Evolutionary conservation across 64 coral and sea anemone species (phyloP).

Genomic region (Actinia tenebrosa): DNA sequence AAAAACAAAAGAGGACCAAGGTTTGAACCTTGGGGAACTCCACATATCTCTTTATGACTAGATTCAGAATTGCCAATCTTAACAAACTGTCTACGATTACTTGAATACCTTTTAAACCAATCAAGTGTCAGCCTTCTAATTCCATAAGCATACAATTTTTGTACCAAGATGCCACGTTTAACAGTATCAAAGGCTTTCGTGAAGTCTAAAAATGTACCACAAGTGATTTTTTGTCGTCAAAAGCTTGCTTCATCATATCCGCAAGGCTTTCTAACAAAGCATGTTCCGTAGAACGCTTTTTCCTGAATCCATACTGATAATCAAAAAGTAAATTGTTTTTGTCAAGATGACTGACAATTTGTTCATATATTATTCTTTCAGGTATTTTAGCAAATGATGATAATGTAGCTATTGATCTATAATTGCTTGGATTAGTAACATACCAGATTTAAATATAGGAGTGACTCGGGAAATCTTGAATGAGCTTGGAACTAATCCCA

Average conservation of each 20-base stretch:
- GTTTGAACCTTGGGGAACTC: neutral
- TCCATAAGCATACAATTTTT: constrained; percentile 12
- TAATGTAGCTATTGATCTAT: too few relatives aligned
- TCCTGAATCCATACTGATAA: too few relatives aligned
- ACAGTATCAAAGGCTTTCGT: neutral
- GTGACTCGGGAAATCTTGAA: too few relatives aligned
- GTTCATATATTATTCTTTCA: too few relatives aligned
- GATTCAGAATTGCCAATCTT: neutral
- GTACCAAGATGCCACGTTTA: neutral
- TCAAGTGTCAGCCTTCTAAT: neutral
- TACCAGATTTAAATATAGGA: too few relatives aligned
- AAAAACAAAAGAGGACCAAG: neutral
- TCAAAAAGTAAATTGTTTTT: too few relatives aligned
- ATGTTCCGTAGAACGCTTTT: too few relatives aligned
- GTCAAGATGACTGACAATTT: too few relatives aligned
- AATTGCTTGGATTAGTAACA: too few relatives aligned
- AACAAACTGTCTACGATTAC: neutral
- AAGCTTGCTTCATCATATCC: too few relatives aligned
- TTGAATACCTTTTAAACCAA: constrained; percentile 9
- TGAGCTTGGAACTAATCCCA: neutral
- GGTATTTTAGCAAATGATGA: too few relatives aligned
- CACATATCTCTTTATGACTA: neutral
- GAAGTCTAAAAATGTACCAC: neutral
- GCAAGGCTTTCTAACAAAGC: too few relatives aligned
- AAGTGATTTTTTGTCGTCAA: neutral